These are phyloP conservation scores for Zosterops borbonicus DNA, from an alignment of 2,113 vertebrate species.

Conservation along the genomic window DNA sequence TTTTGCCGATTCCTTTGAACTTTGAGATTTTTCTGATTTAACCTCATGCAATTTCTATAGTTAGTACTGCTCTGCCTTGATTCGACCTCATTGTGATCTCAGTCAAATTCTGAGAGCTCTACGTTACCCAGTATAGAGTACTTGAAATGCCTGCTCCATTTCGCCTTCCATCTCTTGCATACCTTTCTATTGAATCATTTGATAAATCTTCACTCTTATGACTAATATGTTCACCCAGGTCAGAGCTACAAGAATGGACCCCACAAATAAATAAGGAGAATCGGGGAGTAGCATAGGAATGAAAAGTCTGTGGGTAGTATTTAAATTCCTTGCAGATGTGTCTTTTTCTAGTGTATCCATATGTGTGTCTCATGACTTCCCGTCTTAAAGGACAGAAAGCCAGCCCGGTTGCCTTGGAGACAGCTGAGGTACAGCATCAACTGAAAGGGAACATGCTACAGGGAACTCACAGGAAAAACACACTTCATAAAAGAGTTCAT, in stretches of 20 bases:
- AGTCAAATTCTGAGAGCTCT: background rate
- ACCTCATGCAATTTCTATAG: background rate
- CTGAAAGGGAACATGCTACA: background rate
- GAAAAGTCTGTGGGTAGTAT: background rate
- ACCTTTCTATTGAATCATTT: background rate
- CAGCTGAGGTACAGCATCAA: background rate
- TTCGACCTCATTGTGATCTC: accelerated
- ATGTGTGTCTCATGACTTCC: background rate
- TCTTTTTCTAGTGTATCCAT: background rate
- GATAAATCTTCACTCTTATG: background rate
- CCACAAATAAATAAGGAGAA: background rate
- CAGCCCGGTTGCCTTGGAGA: constrained; percentile 24
- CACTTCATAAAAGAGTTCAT: constrained; percentile 10
- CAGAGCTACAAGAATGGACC: background rate
- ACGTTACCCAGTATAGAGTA: background rate
- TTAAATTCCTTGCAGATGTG: background rate
- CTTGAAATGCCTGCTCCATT: background rate
- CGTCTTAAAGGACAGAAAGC: constrained; percentile 1
- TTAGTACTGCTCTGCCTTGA: background rate
- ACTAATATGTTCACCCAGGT: background rate
- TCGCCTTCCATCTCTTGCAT: background rate
- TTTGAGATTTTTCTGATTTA: background rate
- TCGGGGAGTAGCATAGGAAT: background rate
- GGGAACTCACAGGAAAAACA: constrained; percentile 50
- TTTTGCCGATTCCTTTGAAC: background rate